Base-by-base conservation (phyloP, 2,113 vertebrate genomes). In the Saguinus midas region DNA sequence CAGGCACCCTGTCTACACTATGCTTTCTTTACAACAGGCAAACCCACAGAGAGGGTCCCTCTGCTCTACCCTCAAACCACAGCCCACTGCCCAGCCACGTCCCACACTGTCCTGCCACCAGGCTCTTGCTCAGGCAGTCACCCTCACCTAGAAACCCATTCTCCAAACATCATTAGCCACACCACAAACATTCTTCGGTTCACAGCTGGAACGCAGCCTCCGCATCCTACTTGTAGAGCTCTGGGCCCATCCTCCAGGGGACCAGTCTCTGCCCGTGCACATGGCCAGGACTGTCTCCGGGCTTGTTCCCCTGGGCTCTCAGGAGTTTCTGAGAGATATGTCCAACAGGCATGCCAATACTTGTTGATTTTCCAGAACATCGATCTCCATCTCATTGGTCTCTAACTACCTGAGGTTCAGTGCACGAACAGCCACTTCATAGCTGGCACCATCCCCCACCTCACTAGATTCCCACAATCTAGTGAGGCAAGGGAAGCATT, bases 221-320 rank as follows among this genome's bases (percentile, higher is more conserved):
- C 72, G 37, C 37, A 18, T 14, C 21, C 68, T 23, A 27, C 10
- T 21, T 6, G 8, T 0, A 64, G 61, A 43, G 3, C 64, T 35
- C 85, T 10, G 20, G 6, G 23, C 45, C 52, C 32, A 43, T 23
- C 18, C 1, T 1, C 16, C 16, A 14, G 27, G 55, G 16, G 66
- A 29, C 20, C 5, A 6, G 57, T 17, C 16, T 10, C n/a, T n/a
- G 40, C 14, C 27, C 1, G 7, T 29, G 66, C 3, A 0, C 8
- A 1, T 29, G n/a, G 25, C 40, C 43, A 29, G 43, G 37, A 84
- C 55, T 12, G 9, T n/a, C 52, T 40, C 40, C 23, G 7, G 43
- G 21, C 64, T 72, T 12, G 35, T 6, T 50, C 37, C 61, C 76
- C n/a, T 9, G 21, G n/a, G 78, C 79, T 76, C 37, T 6, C 73